Evolutionary conservation across 2,888 invertebrate genomes (phyloP), one percentile per base, ranked within the genome.

Genomic region (Synergus laeviventris): DNA sequence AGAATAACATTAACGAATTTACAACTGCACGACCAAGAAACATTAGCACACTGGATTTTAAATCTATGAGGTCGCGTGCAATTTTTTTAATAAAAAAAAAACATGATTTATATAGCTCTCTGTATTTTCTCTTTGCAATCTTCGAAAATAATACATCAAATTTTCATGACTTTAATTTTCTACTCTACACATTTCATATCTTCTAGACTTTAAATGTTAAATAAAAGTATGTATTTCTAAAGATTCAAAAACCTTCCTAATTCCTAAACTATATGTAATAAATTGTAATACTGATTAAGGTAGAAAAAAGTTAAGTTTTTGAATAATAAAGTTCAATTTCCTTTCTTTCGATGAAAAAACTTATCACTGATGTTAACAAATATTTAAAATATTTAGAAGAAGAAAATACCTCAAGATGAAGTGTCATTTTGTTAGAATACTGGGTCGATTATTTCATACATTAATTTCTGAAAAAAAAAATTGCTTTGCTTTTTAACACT

Each of bases 81-180:
- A 59, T 7, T 21, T 24, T 12, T 54, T 21, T 59, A 14, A 21
- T 59, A 11, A 54, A 56, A 11, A 18, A 59, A 59, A 24, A 59
- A 21, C 24, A 14, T 12, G 18, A 21, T 59, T 21, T 5, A 59
- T 24, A 4, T 59, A 21, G 59, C 59, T 59, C 24, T 59, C 14
- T 59, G 24, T 59, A 59, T 59, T 59, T 59, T 24, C 14, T 59
- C 14, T 59, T 24, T 59, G 59, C 24, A 59, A 59, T 59, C 59
- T 24, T 59, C 12, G 18, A 1, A 24, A 59, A 59, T 59, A 54
- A 11, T 54, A 54, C 54, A 54, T 54, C 54, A 54, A 54, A 18
- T 54, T n/a, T 18, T 18, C 3, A 54, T 18, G 54, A 18, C 9
- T 54, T 54, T 18, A 9, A 54, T 54, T 54, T 54, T 54, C 18